phyloP scores from a whole-genome alignment of 2,797 vertebrate genomes.

The Coranthus polyacanthus region DNA sequence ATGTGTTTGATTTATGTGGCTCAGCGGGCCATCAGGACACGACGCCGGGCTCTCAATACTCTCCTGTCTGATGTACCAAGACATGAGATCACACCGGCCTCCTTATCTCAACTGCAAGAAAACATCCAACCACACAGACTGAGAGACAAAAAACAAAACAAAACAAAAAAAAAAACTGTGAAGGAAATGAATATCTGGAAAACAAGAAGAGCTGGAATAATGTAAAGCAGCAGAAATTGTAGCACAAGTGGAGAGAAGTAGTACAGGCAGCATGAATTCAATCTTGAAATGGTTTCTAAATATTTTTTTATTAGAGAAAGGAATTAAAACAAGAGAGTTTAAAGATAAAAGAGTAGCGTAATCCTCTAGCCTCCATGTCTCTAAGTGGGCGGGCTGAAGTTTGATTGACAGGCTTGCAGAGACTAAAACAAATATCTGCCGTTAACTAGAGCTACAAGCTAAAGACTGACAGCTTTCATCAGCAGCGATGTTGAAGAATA shows the following conservation, averaged over 20 bases:
- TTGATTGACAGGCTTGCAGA: conserved; percentile 1
- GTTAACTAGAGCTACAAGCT: background rate
- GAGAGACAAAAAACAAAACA: conserved; percentile 38
- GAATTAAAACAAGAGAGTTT: no score
- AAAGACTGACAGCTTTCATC: background rate
- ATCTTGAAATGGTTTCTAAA: no score
- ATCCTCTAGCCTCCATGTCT: no score
- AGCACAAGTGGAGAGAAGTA: background rate
- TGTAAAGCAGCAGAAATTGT: background rate
- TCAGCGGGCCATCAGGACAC: conserved; percentile 65
- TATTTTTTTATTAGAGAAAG: no score
- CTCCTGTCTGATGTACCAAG: conserved; percentile 67
- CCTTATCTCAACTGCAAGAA: conserved; percentile 68
- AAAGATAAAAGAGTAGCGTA: no score
- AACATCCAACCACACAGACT: conserved; percentile 42
- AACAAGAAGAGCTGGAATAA: conserved; percentile 29
- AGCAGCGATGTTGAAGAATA: background rate
- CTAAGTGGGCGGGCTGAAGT: conserved; percentile 1
- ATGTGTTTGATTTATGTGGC: conserved; percentile 79
- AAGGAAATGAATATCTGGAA: conserved; percentile 67
- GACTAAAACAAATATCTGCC: background rate
- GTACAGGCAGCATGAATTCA: no score
- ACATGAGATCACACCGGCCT: conserved; percentile 57
- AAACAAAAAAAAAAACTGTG: conserved; percentile 9
- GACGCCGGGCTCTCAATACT: conserved; percentile 57